Conservation (phyloP, 1,140 invertebrate species). For the Cydia amplana region DNA sequence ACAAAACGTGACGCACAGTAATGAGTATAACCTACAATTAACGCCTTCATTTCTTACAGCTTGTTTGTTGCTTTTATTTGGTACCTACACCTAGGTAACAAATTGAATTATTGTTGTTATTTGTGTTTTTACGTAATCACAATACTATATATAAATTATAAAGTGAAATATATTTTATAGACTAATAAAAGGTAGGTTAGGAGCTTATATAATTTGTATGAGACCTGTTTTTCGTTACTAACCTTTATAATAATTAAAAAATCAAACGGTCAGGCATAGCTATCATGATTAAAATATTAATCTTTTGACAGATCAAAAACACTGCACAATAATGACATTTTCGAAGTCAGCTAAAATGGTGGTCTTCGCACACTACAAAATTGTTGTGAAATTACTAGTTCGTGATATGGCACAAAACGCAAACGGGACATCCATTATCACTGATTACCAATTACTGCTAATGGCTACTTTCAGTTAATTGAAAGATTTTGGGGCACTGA, state of each 20-base stretch:
- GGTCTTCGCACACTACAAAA: not conserved
- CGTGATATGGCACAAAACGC: constrained; percentile 43
- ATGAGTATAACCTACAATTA: not conserved
- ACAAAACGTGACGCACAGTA: not conserved
- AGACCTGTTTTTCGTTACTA: no score
- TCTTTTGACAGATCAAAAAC: no score
- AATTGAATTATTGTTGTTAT: no score
- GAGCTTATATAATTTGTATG: no score
- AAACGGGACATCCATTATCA: constrained; percentile 45
- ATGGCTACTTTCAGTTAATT: constrained; percentile 45
- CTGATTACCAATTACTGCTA: constrained; percentile 51
- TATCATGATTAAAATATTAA: no score
- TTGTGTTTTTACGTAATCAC: no score
- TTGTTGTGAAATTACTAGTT: constrained; percentile 41
- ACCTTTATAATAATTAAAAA: no score
- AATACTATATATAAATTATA: no score
- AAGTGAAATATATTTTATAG: no score
- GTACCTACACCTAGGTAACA: not conserved
- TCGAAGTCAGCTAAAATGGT: not conserved
- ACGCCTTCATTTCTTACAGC: not conserved
- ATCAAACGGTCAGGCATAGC: no score
- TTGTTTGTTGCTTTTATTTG: constrained; percentile 13
- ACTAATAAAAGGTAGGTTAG: no score
- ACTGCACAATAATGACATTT: no score
- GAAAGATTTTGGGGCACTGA: constrained; percentile 23